Base-by-base conservation (phyloP, 2,888 invertebrate species). In the Hipparchia semele region DNA sequence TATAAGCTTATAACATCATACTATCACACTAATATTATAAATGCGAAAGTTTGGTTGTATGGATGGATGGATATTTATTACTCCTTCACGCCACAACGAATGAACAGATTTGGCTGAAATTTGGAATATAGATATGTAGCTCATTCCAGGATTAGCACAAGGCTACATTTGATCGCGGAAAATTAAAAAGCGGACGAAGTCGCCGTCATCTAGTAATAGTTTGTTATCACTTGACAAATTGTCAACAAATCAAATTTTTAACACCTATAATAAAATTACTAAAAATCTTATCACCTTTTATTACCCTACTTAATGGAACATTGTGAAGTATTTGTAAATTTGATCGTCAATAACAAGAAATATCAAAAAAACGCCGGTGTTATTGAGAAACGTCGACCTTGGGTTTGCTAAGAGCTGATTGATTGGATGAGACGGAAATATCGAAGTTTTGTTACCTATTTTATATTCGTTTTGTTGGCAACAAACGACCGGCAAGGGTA, bases 361-460 rank as follows among this genome's bases (percentile, higher is more conserved):
- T 62, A 61, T n/a, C 61, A 45, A 53, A 70, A 70, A 61, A 54
- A 61, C 49, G n/a, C 1, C 62, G 45, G 33, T 23, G 3, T 39
- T 65, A 70, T 70, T 70, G 62, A 62, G 61, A 62, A 56, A 70
- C 62, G 13, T 51, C 62, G 53, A 54, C 62, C 61, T 64, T 64
- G 62, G 54, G 23, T 64, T 64, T 49, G 9, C 8, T 46, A 61
- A 62, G 9, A 23, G 62, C 33, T n/a, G 45, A 70, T 54, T 70
- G 62, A 56, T 70, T 62, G 62, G 62, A 70, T 62, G 70, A 62
- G 70, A 54, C 23, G 54, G 54, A 70, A 54, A 54, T 46, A 56
- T 46, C 23, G 54, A 12, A 9, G 53, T 56, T 12, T 62, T 70
- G 45, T 56, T 54, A 10, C 54, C 13, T 33, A 45, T 60, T 53